Evolutionary conservation across 2,797 vertebrate species (phyloP).

Genomic region (Euphonia xanthogaster): DNA sequence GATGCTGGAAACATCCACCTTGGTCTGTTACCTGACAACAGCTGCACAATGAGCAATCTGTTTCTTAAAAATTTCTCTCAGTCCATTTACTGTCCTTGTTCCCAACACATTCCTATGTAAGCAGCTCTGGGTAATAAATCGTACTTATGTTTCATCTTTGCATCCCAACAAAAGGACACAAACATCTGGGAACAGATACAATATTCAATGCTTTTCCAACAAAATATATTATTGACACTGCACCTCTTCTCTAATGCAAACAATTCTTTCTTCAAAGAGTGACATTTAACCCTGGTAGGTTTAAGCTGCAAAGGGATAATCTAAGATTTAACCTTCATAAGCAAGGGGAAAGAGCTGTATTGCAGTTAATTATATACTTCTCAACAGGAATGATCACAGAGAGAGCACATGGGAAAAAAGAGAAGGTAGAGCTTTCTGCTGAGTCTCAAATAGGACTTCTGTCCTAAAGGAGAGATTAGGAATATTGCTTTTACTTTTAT

Average conservation of each 20-base stretch:
- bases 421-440: background rate
- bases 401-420: background rate
- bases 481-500: background rate
- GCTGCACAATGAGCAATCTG: background rate
- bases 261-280: background rate
- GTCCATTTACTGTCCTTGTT: background rate
- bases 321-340: background rate
- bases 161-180: background rate
- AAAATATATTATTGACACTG: background rate
- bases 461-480: background rate
- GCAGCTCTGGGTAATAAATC: background rate
- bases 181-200: background rate
- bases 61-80: conserved; percentile 5
- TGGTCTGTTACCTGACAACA: conserved; percentile 11
- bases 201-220: background rate
- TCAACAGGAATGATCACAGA: background rate
- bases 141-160: background rate
- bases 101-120: background rate
- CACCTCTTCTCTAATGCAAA: background rate
- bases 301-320: background rate
- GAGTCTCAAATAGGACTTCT: background rate
- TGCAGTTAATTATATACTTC: background rate
- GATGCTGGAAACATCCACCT: background rate
- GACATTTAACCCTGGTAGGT: background rate
- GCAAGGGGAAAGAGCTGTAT: background rate